Percentiles rank a stretch among this genome's conserved stretches.
Evolutionary conservation across 1,140 invertebrate genomes (phyloP).

Genomic region (Atta cephalotes): DNA sequence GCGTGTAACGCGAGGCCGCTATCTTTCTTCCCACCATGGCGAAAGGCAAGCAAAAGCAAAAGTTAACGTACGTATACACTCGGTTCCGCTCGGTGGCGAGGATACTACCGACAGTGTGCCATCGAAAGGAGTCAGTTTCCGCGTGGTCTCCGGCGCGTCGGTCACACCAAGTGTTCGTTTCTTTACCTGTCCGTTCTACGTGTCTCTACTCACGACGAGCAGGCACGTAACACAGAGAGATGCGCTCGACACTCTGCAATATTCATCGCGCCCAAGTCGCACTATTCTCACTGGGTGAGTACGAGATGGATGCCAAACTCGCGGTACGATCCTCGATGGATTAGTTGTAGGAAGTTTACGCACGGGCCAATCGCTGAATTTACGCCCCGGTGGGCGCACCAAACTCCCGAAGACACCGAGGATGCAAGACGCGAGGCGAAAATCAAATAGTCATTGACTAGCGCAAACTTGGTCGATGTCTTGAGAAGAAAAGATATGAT

Average conservation of each 20-base stretch:
- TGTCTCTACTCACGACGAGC: not conserved
- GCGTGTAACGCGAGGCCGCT: slow-evolving; percentile 68
- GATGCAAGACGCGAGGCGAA: slow-evolving; percentile 11
- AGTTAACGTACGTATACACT: slow-evolving; percentile 75
- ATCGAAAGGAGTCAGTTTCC: slow-evolving; percentile 82
- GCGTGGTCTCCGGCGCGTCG: slow-evolving; percentile 79
- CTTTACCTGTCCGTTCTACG: not conserved
- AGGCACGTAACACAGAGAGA: slow-evolving; percentile 8
- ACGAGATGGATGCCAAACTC: not conserved
- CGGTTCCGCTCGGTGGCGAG: slow-evolving; percentile 75
- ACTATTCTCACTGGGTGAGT: slow-evolving; percentile 74
- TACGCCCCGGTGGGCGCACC: not conserved
- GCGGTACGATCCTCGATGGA: not conserved
- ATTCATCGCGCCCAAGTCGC: slow-evolving; percentile 57
- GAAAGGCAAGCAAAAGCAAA: slow-evolving; percentile 76
- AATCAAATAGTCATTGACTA: slow-evolving; percentile 1
- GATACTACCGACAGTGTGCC: slow-evolving; percentile 75
- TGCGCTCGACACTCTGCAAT: slow-evolving; percentile 51
- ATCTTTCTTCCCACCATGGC: slow-evolving; percentile 79
- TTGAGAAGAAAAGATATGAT: slow-evolving; percentile 4
- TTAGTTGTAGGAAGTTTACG: slow-evolving; percentile 48
- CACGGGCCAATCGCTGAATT: slow-evolving; percentile 33
- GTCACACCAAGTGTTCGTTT: slow-evolving; percentile 40
- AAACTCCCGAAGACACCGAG: not conserved
- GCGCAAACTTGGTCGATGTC: not conserved